Evolutionary conservation across 2,888 invertebrate species (phyloP).

Genomic region (Thymelicus acteon): DNA sequence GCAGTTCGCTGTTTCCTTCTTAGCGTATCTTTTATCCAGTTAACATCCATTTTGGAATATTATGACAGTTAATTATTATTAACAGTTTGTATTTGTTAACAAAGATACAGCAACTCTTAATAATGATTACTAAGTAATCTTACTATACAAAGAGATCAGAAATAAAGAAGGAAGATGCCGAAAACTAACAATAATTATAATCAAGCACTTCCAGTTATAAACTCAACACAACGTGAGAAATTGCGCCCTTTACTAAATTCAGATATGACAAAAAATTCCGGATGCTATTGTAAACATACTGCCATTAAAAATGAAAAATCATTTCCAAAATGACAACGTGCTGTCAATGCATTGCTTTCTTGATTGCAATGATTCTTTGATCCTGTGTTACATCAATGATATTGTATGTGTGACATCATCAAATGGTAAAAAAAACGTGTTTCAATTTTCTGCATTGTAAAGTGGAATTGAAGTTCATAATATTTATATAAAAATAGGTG

Average conservation of each 20-base stretch:
- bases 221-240: background rate
- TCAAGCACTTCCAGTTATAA: background rate
- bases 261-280: background rate
- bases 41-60: no score
- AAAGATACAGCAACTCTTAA: no score
- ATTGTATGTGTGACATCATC: no score
- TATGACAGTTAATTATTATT: no score
- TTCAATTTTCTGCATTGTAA: background rate
- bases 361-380: background rate
- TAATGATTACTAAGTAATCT: no score
- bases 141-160: no score
- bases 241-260: background rate
- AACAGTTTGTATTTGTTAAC: no score
- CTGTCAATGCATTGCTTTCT: background rate
- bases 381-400: background rate
- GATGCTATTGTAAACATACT: background rate
- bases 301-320: slow-evolving; percentile 2
- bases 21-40: no score
- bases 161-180: background rate
- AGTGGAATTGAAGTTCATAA: no score
- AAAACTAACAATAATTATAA: background rate
- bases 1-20: no score
- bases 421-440: background rate
- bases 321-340: background rate
- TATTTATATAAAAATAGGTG: no score